Base-by-base conservation (phyloP, 2,113 vertebrate genomes). In the Vimba vimba region DNA sequence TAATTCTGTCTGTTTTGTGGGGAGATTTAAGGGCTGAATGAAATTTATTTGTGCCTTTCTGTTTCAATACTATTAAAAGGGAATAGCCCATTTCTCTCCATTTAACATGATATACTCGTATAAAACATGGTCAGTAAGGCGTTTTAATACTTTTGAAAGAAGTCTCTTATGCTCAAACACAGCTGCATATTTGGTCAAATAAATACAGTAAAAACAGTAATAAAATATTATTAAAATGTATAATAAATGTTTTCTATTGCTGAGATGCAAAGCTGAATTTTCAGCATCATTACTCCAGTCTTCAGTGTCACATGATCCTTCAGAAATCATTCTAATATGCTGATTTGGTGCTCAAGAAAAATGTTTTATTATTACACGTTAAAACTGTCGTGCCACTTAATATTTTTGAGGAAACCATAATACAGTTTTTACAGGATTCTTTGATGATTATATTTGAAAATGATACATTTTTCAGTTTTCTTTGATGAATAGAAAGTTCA, bases 1-100 rank as follows among this genome's bases (percentile, higher is more conserved):
- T 74, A 64, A 86, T 59, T 82, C 68, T 86, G 57, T 59, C 78
- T 80, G 19, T 33, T 80, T 87, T 62, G 64, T 17, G 39, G 5
- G 43, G 27, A 52, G 45, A 69, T 52, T 82, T 69, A 69, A 52
- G 25, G 43, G 33, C 12, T 43, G 33, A 12, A 1, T 82, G 2
- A 33, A 43, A 52, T 5, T 33, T 45, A 68, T 50, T 45, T 66
- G 79, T 47, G 39, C 6, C 55, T 64, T 43, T 66, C 21, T 33
- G 0, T 68, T 68, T 81, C 15, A 82, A 27, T 33, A 68, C 11
- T 50, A 33, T 55, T 55, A 33, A 52, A 33, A 6, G 23, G 8
- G 15, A 30, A 77, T 55, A 30, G 55, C 2, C 4, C 2, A 13
- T 6, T 27, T 27, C 25, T 27, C n/a, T 69, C 17, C 7, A 21